phyloP scores from a whole-genome alignment of 2,888 invertebrate genomes.

The Euphydryas editha region DNA sequence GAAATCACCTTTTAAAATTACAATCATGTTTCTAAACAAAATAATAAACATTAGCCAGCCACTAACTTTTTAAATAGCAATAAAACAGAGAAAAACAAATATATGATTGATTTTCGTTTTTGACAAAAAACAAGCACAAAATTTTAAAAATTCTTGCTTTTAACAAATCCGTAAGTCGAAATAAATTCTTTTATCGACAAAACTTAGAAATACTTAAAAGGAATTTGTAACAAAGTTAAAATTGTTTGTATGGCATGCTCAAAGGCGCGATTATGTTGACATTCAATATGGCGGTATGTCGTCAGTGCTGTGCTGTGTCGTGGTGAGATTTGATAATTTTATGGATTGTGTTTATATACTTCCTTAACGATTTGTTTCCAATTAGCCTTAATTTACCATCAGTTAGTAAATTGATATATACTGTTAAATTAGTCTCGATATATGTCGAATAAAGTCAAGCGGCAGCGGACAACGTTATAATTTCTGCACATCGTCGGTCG shows the following conservation, averaged over 20 bases:
- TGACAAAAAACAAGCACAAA: conserved; percentile 77
- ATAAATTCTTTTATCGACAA: conserved; percentile 42
- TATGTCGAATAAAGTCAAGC: conserved; percentile 42
- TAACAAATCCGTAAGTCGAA: conserved; percentile 47
- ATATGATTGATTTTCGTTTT: conserved; percentile 57
- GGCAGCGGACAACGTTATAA: conserved; percentile 58
- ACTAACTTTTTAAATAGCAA: conserved; percentile 14
- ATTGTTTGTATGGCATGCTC: conserved; percentile 63
- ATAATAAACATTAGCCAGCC: conserved; percentile 12
- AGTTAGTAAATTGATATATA: conserved; percentile 44
- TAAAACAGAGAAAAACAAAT: conserved; percentile 40
- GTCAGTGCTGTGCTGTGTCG: conserved; percentile 98
- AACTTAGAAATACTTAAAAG: conserved; percentile 21
- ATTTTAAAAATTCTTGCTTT: conserved; percentile 66
- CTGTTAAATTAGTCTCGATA: conserved; percentile 49
- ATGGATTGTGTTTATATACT: conserved; percentile 61
- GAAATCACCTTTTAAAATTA: not conserved
- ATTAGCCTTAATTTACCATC: conserved; percentile 21
- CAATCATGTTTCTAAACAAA: not conserved
- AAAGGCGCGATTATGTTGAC: conserved; percentile 85
- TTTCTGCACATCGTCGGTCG: conserved; percentile 64
- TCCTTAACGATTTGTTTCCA: conserved; percentile 36
- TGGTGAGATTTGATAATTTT: conserved; percentile 89
- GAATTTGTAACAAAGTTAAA: conserved; percentile 41
- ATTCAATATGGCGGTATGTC: conserved; percentile 98